Evolutionary conservation across 2,888 invertebrate species (phyloP), one percentile per base, ranked within the genome.

Genomic region (Pachydiplax longipennis): DNA sequence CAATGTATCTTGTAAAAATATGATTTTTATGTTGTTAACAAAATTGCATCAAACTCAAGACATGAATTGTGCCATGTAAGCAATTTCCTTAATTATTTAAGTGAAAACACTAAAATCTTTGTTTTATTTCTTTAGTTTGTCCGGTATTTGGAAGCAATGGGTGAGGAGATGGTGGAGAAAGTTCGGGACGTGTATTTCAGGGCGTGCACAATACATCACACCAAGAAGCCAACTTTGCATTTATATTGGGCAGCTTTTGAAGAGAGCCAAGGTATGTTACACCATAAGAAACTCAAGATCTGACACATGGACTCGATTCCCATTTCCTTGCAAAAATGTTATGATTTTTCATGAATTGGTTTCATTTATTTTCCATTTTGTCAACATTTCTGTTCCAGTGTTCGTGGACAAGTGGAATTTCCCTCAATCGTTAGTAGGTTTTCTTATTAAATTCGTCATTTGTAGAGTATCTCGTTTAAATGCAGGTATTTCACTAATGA

Each of bases 181-280:
- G 96, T 97, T 81, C 96, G 98, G 13, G 97, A 97, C 92, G 98
- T 99, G 0, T 97, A 97, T 93, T 96, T 97, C 92, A 95, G 99
- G 80, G 99, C 99, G 0, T 99, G 99, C 94, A 97, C 96, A 91
- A 97, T 99, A 91, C 99, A 99, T 94, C 97, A 99, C 94, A 96
- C 97, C n/a, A 98, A 98, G 93, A 99, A 99, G 93, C 98, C 99
- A 0, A 97, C 97, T 94, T 95, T 99, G 91, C 98, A 99, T 94
- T 94, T 99, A 91, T 97, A 98, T 93, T 99, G 99, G 99, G 98
- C 99, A 18, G 97, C 98, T 91, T 99, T 99, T 94, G 99, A 99
- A 94, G 99, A 99, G 94, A 96, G 96, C 91, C 96, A 97, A 92
- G 96, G 97, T 95, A 93, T 92, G 92, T 83, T 31, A 31, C 6